Conservation (phyloP, 2,113 vertebrate genomes). For the Bubo scandiacus region DNA sequence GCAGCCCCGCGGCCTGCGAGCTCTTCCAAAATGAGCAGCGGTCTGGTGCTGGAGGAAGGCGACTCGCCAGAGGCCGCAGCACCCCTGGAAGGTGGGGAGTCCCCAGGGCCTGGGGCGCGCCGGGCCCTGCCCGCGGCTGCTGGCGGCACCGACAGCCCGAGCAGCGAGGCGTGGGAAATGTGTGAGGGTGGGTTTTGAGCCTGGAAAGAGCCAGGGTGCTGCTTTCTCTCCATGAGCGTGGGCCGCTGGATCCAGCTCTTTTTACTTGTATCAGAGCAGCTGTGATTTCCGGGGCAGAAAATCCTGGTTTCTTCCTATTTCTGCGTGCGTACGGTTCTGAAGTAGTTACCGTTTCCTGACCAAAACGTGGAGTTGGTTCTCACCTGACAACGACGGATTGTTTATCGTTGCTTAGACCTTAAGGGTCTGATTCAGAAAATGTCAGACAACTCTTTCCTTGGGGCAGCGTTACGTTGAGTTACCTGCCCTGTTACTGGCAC, state of each 20-base stretch:
- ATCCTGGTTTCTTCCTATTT: rapidly evolving
- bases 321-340: neutral
- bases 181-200: neutral
- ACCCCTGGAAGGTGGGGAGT: slow-evolving; percentile 5
- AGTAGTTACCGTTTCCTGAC: neutral
- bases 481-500: neutral
- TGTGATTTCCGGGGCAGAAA: neutral
- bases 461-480: neutral
- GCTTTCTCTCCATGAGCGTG: rapidly evolving
- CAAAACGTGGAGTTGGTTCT: rapidly evolving
- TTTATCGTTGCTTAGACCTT: neutral
- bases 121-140: neutral
- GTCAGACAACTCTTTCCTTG: neutral
- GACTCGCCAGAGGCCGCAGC: neutral
- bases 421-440: rapidly evolving
- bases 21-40: slow-evolving; percentile 12
- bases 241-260: rapidly evolving
- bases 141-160: neutral
- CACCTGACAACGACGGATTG: neutral
- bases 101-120: neutral
- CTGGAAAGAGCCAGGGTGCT: neutral
- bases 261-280: rapidly evolving
- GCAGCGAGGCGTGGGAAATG: neutral
- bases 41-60: slow-evolving; percentile 44
- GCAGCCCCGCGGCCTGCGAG: slow-evolving; percentile 14